A percentile compares a stretch with the other conserved stretches of the same genome.
phyloP scores from a whole-genome alignment of 2,113 vertebrate species.

The Coreoperca whiteheadi region DNA sequence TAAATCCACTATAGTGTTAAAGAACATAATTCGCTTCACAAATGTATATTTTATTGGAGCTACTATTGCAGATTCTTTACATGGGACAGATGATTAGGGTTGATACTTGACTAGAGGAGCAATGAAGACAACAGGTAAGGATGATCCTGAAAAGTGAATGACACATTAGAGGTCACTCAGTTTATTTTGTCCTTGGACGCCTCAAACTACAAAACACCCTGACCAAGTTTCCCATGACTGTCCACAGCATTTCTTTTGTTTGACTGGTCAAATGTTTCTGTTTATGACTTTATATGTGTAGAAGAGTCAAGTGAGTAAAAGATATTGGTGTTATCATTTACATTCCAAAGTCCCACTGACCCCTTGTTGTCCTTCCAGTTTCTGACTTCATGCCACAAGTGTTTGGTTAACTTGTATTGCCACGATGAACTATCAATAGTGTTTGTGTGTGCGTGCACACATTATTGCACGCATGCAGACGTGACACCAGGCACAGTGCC shows the following conservation, averaged over 20 bases:
- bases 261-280: neutral
- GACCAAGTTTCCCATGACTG: neutral
- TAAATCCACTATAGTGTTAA: neutral
- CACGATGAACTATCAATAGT: constrained; percentile 67
- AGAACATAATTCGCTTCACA: neutral
- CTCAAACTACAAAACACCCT: neutral
- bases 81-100: too few species aligned
- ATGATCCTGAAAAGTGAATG: neutral
- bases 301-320: neutral
- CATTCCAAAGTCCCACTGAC: constrained; percentile 25
- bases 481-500: constrained; percentile 64
- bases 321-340: constrained; percentile 27
- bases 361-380: constrained; percentile 23
- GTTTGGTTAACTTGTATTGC: constrained; percentile 51
- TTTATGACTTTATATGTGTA: neutral
- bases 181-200: too few species aligned
- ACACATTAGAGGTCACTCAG: neutral
- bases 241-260: neutral
- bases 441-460: neutral
- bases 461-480: constrained; percentile 51
- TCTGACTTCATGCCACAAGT: constrained; percentile 34
- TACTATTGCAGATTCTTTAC: too few species aligned
- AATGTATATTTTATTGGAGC: neutral
- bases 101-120: neutral
- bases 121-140: neutral